phyloP scores from a whole-genome alignment of 2,888 invertebrate genomes.

The Sminthurinus aureus region DNA sequence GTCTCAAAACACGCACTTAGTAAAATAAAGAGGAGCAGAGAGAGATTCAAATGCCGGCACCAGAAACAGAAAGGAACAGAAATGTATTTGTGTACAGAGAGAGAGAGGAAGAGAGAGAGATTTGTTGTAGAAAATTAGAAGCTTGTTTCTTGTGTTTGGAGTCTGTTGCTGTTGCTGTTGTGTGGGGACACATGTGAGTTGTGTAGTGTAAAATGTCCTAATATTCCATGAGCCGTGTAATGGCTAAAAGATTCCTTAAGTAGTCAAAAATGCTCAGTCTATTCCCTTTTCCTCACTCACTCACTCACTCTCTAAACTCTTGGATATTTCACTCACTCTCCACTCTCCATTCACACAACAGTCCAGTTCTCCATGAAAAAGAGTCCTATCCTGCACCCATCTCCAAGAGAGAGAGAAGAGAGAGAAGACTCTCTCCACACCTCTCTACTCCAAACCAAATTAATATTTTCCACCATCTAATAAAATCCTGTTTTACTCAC shows the following conservation, averaged over 20 bases:
- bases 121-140: background rate
- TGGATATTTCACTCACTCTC: too few relatives aligned
- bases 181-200: background rate
- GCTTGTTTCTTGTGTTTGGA: background rate
- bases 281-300: conserved; percentile 31
- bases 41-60: background rate
- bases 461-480: conserved; percentile 42
- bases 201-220: conserved; percentile 8
- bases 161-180: background rate
- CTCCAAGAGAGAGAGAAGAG: conserved; percentile 6
- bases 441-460: conserved; percentile 20
- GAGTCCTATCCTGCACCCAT: too few relatives aligned
- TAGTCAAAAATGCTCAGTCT: conserved; percentile 26
- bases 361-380: too few relatives aligned
- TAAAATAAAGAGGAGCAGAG: conserved; percentile 31
- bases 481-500: conserved; percentile 11
- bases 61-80: background rate
- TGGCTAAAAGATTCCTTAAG: conserved; percentile 35
- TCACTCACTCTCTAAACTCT: background rate
- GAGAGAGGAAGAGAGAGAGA: background rate
- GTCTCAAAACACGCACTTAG: conserved; percentile 52
- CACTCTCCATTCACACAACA: too few relatives aligned
- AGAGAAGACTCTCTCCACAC: conserved; percentile 27
- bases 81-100: background rate
- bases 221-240: conserved; percentile 36